Conservation (phyloP, 2,113 vertebrate genomes). For the Dromiciops gliroides region DNA sequence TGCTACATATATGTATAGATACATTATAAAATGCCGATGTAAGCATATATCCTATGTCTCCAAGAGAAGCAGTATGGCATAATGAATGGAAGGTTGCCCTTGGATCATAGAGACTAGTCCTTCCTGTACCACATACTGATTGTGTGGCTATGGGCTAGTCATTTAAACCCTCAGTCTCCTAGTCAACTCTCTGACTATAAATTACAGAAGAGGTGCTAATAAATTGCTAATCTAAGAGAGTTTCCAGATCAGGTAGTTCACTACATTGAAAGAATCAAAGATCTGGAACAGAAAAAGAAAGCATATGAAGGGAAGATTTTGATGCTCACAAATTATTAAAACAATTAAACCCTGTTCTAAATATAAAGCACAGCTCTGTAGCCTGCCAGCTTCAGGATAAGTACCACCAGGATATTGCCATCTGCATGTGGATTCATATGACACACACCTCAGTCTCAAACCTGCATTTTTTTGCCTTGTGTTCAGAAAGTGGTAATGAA, state of each 20-base stretch:
- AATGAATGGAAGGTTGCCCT: background rate
- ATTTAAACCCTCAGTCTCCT: background rate
- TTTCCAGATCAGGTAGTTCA: background rate
- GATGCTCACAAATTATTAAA: background rate
- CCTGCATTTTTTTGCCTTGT: background rate
- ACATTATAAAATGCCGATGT: no score
- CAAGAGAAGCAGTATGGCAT: no score
- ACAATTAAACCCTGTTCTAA: background rate
- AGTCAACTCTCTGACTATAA: background rate
- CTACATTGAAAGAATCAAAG: background rate
- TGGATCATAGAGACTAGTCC: background rate
- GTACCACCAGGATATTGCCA: background rate
- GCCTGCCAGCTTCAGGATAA: background rate
- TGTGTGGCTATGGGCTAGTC: background rate
- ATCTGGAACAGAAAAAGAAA: background rate
- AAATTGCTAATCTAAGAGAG: background rate
- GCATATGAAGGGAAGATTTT: background rate
- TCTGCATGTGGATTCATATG: no score
- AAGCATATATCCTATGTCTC: no score
- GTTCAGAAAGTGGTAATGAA: background rate
- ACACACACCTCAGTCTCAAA: background rate
- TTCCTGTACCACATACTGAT: background rate
- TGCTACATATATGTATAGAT: no score
- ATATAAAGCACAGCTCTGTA: background rate
- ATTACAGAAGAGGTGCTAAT: background rate